Percentiles rank a stretch among this genome's conserved stretches.
These are phyloP conservation scores for Neomonachus schauinslandi DNA, from an alignment of 2,113 vertebrate species.

Conservation along the genomic window DNA sequence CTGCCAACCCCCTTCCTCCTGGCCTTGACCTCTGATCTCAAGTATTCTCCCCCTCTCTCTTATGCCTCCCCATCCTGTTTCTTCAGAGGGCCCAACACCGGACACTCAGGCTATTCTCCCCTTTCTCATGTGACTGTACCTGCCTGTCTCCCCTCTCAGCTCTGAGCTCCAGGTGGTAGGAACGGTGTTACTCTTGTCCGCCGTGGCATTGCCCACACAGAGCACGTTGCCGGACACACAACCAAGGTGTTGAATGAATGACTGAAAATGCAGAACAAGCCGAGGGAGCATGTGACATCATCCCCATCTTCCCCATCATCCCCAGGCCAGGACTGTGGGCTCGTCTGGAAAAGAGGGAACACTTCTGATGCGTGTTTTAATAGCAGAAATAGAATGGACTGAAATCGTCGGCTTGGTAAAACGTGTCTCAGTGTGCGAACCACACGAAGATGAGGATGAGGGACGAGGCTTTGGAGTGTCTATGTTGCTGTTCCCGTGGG, in stretches of 20 bases:
- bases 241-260: background rate
- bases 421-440: accelerated
- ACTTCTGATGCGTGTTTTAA: background rate
- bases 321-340: accelerated
- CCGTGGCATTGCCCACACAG: background rate
- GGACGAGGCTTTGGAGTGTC: accelerated
- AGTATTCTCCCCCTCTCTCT: accelerated
- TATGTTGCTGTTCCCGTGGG: accelerated
- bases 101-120: accelerated
- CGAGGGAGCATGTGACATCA: background rate
- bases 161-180: background rate
- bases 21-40: background rate
- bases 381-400: background rate
- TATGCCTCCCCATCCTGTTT: background rate
- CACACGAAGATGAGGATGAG: accelerated
- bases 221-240: background rate
- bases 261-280: background rate
- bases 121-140: background rate
- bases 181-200: background rate
- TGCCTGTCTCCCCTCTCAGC: background rate
- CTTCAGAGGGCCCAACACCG: background rate
- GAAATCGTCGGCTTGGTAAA: background rate
- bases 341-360: background rate
- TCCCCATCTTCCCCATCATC: accelerated
- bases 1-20: accelerated